Percentiles rank a stretch among this genome's conserved stretches.
phyloP scores from a whole-genome alignment of 2,113 vertebrate species.

The Scopus umbretta region DNA sequence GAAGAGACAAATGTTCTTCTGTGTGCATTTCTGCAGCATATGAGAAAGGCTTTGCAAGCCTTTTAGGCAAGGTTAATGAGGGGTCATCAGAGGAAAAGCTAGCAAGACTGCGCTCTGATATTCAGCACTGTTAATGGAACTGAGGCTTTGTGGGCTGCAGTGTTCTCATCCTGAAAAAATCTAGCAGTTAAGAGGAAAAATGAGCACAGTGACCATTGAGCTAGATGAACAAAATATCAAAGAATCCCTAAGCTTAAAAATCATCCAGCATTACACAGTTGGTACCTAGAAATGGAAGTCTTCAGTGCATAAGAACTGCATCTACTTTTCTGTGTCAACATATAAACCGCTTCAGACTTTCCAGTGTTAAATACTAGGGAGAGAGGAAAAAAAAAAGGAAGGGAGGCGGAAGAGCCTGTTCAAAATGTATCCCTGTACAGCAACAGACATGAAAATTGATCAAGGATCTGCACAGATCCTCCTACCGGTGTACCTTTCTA shows the following conservation, averaged over 20 bases:
- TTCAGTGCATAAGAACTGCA: neutral
- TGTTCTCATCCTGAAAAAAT: conserved; percentile 64
- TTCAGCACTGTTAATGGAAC: conserved; percentile 28
- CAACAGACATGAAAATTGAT: neutral
- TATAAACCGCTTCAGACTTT: neutral
- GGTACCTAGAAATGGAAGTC: neutral
- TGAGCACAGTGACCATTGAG: neutral
- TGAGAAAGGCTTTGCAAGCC: conserved; percentile 28
- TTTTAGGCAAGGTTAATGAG: conserved; percentile 50
- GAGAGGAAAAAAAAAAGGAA: neutral
- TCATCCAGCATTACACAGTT: neutral
- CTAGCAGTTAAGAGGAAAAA: conserved; percentile 15
- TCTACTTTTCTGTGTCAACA: neutral
- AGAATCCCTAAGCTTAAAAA: conserved; percentile 27
- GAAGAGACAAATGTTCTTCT: conserved; percentile 53
- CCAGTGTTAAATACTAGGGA: neutral
- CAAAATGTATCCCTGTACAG: neutral
- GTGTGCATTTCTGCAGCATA: conserved; percentile 35
- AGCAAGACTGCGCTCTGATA: conserved; percentile 5
- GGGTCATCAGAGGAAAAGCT: conserved; percentile 49
- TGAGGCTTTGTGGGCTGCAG: conserved; percentile 22
- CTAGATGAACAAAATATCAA: conserved; percentile 31
- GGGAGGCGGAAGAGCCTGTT: neutral
- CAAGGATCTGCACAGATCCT: neutral
- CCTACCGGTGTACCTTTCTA: neutral